A percentile compares a stretch with the other conserved stretches of the same genome.
These are phyloP conservation scores for Ptychobarbus kaznakovi DNA, from an alignment of 2,797 vertebrate genomes.

Conservation along the genomic window DNA sequence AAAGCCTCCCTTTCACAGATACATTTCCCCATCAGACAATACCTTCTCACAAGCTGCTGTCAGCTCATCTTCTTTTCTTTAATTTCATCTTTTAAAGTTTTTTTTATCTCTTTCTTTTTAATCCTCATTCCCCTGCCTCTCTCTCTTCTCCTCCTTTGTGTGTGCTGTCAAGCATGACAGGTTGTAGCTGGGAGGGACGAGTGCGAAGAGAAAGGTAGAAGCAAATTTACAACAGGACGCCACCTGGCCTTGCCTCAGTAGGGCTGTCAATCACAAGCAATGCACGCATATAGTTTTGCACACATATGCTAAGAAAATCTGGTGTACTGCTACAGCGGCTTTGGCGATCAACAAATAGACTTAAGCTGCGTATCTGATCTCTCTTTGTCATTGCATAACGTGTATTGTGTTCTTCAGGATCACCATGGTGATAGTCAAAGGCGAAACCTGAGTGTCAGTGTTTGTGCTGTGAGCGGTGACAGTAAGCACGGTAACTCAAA, in stretches of 20 bases:
- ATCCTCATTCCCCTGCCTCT: constrained; percentile 76
- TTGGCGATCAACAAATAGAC: constrained; percentile 40
- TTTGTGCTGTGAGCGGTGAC: constrained; percentile 68
- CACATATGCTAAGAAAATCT: constrained; percentile 37
- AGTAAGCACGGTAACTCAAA: constrained; percentile 56
- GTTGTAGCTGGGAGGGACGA: constrained; percentile 82
- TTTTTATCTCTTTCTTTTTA: constrained; percentile 67
- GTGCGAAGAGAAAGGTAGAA: constrained; percentile 78
- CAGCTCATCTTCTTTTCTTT: constrained; percentile 83
- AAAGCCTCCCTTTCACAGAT: constrained; percentile 78
- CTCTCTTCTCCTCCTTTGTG: constrained; percentile 77
- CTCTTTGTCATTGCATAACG: constrained; percentile 35
- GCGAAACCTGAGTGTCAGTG: constrained; percentile 64
- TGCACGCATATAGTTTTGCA: constrained; percentile 29
- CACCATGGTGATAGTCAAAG: constrained; percentile 34
- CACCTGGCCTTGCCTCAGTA: constrained; percentile 66
- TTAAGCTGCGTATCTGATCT: constrained; percentile 35
- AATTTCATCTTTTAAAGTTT: constrained; percentile 84
- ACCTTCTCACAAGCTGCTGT: constrained; percentile 79
- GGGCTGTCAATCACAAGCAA: constrained; percentile 63
- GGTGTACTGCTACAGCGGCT: constrained; percentile 28
- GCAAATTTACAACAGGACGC: constrained; percentile 80
- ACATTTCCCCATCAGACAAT: constrained; percentile 78
- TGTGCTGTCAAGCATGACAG: constrained; percentile 80
- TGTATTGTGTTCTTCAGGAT: constrained; percentile 38